Evolutionary conservation across 2,888 invertebrate genomes (phyloP).

Genomic region (Calephelis perditalis): DNA sequence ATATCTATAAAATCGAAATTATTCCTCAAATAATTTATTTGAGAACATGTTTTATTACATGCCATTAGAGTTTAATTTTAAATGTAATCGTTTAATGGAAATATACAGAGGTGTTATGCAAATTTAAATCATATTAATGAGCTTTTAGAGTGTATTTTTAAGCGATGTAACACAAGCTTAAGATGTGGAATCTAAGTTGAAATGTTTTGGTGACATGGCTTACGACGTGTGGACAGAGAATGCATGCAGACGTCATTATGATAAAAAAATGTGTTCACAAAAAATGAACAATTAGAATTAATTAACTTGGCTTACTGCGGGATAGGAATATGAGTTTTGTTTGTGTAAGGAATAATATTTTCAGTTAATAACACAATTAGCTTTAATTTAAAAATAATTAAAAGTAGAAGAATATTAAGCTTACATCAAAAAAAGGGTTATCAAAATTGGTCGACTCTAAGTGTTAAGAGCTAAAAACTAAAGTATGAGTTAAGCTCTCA

Average conservation of each 20-base stretch:
- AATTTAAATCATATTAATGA: conserved; percentile 38
- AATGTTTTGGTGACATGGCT: conserved; percentile 77
- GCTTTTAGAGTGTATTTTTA: conserved; percentile 32
- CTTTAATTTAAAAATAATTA: too few relatives aligned
- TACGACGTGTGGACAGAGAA: conserved; percentile 45
- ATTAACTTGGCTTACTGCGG: too few relatives aligned
- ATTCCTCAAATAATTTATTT: conserved; percentile 4
- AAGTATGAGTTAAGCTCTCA: too few relatives aligned
- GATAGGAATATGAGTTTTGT: too few relatives aligned
- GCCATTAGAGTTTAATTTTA: conserved; percentile 23
- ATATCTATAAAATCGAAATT: conserved; percentile 5
- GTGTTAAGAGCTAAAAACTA: too few relatives aligned
- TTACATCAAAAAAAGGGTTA: too few relatives aligned
- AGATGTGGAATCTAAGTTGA: conserved; percentile 54
- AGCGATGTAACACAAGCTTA: conserved; percentile 27
- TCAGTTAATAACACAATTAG: too few relatives aligned
- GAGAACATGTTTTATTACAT: conserved; percentile 15
- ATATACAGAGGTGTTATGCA: conserved; percentile 34
- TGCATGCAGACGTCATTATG: conserved; percentile 38
- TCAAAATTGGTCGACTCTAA: too few relatives aligned
- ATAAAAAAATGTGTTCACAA: conserved; percentile 6
- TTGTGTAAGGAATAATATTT: too few relatives aligned
- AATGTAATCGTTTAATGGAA: conserved; percentile 18
- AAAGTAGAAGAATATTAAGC: too few relatives aligned
- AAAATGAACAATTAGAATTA: neutral